A percentile compares a stretch with the other conserved stretches of the same genome.
These are phyloP conservation scores for Ameiurus melas DNA, from an alignment of 2,113 vertebrate genomes.

Conservation along the genomic window DNA sequence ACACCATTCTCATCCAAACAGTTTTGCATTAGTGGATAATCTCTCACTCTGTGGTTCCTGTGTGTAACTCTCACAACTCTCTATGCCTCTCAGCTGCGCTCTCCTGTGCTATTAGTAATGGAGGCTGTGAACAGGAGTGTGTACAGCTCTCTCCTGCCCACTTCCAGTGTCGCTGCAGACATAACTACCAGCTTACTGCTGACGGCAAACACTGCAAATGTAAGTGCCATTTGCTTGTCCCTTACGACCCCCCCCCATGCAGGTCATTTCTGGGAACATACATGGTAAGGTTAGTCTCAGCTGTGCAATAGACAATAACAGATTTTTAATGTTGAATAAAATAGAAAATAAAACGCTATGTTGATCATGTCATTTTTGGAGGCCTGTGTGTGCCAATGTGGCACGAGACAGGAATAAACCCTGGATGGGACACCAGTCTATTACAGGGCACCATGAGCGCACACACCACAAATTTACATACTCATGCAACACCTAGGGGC, in stretches of 20 bases:
- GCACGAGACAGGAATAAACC: neutral
- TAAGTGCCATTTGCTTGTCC: constrained; percentile 49
- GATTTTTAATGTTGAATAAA: neutral
- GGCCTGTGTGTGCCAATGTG: neutral
- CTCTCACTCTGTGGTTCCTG: neutral
- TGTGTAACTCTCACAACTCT: neutral
- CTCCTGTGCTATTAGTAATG: constrained; percentile 77
- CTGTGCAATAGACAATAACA: too few species aligned
- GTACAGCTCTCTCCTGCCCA: constrained; percentile 71
- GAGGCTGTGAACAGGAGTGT: constrained; percentile 79
- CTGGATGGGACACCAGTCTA: neutral
- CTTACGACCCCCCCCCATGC: neutral
- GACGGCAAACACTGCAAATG: constrained; percentile 72
- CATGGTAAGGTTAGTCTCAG: too few species aligned
- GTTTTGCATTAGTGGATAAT: neutral
- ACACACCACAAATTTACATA: too few species aligned
- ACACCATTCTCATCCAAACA: neutral
- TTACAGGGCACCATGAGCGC: too few species aligned
- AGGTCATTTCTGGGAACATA: neutral
- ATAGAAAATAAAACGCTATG: too few species aligned
- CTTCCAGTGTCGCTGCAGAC: constrained; percentile 77
- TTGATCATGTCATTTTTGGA: neutral
- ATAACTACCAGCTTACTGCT: constrained; percentile 70
- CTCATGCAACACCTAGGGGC: too few species aligned
- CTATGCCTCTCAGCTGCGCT: constrained; percentile 63